These are phyloP conservation scores for Reticulitermes lucifugus DNA, from an alignment of 2,888 invertebrate genomes.

Conservation along the genomic window DNA sequence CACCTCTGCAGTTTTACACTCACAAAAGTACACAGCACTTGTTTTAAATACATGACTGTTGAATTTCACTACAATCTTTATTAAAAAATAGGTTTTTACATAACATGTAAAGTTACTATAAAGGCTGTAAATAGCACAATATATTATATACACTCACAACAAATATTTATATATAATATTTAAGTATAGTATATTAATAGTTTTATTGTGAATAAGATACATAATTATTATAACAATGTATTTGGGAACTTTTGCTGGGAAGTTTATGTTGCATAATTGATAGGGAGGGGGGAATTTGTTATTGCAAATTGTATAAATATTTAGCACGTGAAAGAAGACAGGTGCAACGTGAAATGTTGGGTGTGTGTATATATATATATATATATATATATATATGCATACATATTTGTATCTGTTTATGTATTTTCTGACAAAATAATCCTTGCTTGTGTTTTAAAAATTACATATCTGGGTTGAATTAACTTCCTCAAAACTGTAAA, in stretches of 20 bases:
- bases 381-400: background rate
- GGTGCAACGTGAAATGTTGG: background rate
- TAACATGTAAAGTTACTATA: background rate
- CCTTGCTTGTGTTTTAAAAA: slow-evolving; percentile 29
- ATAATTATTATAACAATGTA: slow-evolving; percentile 17
- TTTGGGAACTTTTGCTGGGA: slow-evolving; percentile 20
- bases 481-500: slow-evolving; percentile 1
- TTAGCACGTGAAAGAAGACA: background rate
- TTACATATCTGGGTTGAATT: slow-evolving; percentile 27
- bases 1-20: background rate
- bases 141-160: slow-evolving; percentile 5
- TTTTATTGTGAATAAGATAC: slow-evolving; percentile 21
- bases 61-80: background rate
- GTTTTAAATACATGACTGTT: background rate
- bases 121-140: slow-evolving; percentile 35
- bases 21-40: background rate
- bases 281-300: slow-evolving; percentile 18
- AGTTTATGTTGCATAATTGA: slow-evolving; percentile 9
- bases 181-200: slow-evolving; percentile 1
- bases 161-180: slow-evolving; percentile 37
- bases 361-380: background rate
- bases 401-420: slow-evolving; percentile 31
- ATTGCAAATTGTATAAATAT: slow-evolving; percentile 33
- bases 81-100: background rate
- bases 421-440: slow-evolving; percentile 28